Evolutionary conservation across 2,888 invertebrate species (phyloP), one percentile per base, ranked within the genome.

Genomic region (Entomobrya proxima): DNA sequence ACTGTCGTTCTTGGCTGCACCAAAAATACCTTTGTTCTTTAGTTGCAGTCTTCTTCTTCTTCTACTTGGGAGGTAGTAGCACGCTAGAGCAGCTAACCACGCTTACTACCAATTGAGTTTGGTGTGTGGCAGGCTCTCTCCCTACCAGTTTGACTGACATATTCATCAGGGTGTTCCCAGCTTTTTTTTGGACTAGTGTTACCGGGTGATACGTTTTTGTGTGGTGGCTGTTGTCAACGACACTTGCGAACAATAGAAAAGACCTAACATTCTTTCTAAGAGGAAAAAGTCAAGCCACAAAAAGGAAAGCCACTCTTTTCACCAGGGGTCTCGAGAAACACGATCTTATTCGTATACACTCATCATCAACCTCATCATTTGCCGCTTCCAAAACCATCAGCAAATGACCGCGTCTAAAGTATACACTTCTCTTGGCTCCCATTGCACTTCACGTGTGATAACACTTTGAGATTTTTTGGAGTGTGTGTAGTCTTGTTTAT

Each of bases 361-460:
- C 69, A 44, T 27, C 44, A 69, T 69, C 24, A 40, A 27, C 40
- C 24, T 44, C 67, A 32, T 61, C 21, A 11, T 67, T 64, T 40
- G 15, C 67, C 18, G 30, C 30, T 61, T 64, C 6, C 1, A 67
- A 24, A 37, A 67, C 37, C 67, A 21, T 40, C 67, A 67, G 11
- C 40, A 52, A 35, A 15, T 64, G 35, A 64, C 64, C 27, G 52
- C 21, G 18, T 52, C 7, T 52, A 58, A n/a, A 64, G 64, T 64
- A 27, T 37, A 64, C 64, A 64, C 64, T 64, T 35, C 11, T 15
- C n/a, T n/a, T n/a, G n/a, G 30, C 30, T 64, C 3, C 18, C 13
- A 64, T 18, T 35, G 64, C 35, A 64, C 64, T 64, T 64, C 6
- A 58, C 27, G 30, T 58, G n/a, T n/a, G n/a, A 58, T 32, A 58